These are phyloP conservation scores for Rhizomys pruinosus DNA, from an alignment of 2,113 vertebrate species.

Conservation along the genomic window DNA sequence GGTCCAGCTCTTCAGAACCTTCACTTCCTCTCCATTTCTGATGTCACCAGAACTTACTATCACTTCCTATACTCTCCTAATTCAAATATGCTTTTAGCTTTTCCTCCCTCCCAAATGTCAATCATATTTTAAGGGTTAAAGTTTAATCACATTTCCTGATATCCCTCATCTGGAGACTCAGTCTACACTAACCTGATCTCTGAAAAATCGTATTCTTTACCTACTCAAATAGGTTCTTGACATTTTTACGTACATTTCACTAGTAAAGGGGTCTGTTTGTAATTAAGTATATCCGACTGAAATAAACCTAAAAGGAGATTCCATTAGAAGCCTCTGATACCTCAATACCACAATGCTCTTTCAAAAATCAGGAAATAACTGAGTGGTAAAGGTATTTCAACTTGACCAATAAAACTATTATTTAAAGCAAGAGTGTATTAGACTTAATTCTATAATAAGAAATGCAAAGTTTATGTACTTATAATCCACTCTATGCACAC, in stretches of 20 bases:
- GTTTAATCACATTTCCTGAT: not conserved
- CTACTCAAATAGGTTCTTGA: not conserved
- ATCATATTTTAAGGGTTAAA: not conserved
- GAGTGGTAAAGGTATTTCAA: not conserved
- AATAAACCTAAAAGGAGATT: constrained; percentile 12
- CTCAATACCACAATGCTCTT: not conserved
- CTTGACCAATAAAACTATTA: not conserved
- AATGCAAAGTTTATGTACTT: not conserved
- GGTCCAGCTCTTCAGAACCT: not conserved
- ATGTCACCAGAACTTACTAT: not conserved
- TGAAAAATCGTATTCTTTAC: not conserved
- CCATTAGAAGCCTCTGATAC: not conserved
- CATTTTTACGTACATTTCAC: not conserved
- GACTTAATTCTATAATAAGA: not conserved
- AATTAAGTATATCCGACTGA: not conserved
- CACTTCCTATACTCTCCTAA: not conserved
- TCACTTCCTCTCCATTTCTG: not conserved
- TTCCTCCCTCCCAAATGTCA: not conserved
- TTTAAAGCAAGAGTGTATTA: not conserved
- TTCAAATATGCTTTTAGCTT: not conserved
- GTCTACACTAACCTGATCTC: not conserved
- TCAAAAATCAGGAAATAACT: not conserved
- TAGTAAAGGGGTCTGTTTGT: not conserved
- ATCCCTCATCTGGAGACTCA: not conserved
- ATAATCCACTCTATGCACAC: not conserved